A percentile compares a stretch with the other conserved stretches of the same genome.
Evolutionary conservation across 2,797 vertebrate genomes (phyloP).

Genomic region (Prionace glauca): DNA sequence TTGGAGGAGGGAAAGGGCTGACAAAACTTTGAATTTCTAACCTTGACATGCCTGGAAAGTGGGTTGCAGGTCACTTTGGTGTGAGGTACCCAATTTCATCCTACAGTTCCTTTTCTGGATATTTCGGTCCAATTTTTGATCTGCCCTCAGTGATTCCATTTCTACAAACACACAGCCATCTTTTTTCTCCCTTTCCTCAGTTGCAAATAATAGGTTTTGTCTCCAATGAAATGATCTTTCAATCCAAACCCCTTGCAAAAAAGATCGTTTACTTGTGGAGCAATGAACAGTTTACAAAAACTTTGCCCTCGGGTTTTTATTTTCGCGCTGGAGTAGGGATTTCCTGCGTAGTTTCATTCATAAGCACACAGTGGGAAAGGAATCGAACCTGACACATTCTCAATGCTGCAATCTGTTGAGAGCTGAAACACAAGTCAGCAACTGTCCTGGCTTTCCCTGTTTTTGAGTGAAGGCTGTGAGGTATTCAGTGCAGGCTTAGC

Average conservation of each 20-base stretch:
- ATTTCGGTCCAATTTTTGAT: neutral
- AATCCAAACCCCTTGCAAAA: neutral
- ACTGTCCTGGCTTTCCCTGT: neutral
- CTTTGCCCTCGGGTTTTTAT: neutral
- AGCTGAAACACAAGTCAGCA: neutral
- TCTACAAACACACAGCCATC: neutral
- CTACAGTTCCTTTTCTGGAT: neutral
- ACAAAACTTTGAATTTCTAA: neutral
- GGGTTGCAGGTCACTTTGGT: neutral
- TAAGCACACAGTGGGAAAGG: neutral
- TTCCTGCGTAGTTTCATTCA: neutral
- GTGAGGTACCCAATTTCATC: neutral
- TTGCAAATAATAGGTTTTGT: conserved; percentile 6
- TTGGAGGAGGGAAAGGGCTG: neutral
- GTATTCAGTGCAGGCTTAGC: neutral
- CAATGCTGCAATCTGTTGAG: neutral
- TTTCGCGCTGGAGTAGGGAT: neutral
- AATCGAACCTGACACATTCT: conserved; percentile 14
- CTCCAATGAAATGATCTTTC: neutral
- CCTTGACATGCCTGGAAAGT: too few species aligned
- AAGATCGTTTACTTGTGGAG: neutral
- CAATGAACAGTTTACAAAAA: neutral
- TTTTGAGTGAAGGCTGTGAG: neutral
- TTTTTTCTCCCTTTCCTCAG: neutral
- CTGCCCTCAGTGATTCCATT: neutral